Evolutionary conservation across 2,888 invertebrate species (phyloP), one percentile per base, ranked within the genome.

Genomic region (Homarus gammarus): DNA sequence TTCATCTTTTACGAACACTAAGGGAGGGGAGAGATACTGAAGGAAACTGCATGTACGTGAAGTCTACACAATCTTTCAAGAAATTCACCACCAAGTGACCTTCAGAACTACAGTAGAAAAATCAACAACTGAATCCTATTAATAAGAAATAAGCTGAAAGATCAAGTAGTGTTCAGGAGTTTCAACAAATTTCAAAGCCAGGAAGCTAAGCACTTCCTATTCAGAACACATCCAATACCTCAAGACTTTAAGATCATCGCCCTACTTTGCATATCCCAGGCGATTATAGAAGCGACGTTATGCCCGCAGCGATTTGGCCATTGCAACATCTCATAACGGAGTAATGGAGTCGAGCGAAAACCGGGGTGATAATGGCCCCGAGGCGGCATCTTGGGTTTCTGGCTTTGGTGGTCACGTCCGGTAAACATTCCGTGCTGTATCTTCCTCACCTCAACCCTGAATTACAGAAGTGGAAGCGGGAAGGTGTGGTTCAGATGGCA

Each of bases 321-420:
- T 64, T 27, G 27, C 64, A 64, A 18, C 61, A 64, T 18, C 56
- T 56, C 56, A 56, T 56, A 56, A 56, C 0, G 56, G 22, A 56
- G 56, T 0, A 22, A 56, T 56, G 56, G 56, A 56, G 56, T 56
- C 56, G 56, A 56, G 22, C 56, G 18, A 56, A 22, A 22, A 56
- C 8, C 64, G 12, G 8, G 10, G 6, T 15, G 64, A 64, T 64
- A 64, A 64, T 22, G 27, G n/a, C 27, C 2, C n/a, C 27, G n/a
- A 0, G 64, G 27, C 2, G 27, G 18, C 5, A 6, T 12, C 31
- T 27, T 27, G 27, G 64, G 27, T 64, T 8, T 64, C 64, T 27
- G 64, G 64, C 64, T 64, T 27, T 64, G 64, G 27, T 64, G 27
- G 64, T 64, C 64, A 64, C 64, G 64, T 64, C 31, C 8, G 31